Percentiles rank a stretch among this genome's conserved stretches.
These are phyloP conservation scores for Tupiocoris notatus DNA, from an alignment of 2,888 invertebrate genomes.

Conservation along the genomic window DNA sequence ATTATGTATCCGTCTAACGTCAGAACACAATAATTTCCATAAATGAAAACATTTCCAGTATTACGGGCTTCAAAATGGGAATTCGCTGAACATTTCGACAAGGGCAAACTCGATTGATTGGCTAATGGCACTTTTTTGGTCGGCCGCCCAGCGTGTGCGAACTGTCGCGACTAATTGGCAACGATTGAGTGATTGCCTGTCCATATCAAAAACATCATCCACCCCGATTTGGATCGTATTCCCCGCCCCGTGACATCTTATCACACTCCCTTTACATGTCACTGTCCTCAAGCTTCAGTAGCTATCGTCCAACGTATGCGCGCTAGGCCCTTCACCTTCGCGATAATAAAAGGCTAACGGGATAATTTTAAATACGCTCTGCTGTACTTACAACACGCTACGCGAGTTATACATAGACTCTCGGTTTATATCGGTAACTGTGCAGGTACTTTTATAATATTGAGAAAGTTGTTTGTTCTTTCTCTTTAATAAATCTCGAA, in stretches of 20 bases:
- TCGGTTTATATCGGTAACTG: no score
- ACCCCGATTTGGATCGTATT: constrained; percentile 3
- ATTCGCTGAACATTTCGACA: no score
- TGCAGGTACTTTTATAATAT: no score
- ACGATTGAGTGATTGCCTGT: constrained; percentile 40
- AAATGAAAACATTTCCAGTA: neutral
- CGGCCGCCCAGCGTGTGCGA: constrained; percentile 10
- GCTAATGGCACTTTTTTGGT: neutral
- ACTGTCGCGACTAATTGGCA: constrained; percentile 42
- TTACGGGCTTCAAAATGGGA: no score
- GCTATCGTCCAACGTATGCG: neutral
- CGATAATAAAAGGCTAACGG: neutral
- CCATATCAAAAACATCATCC: constrained; percentile 46
- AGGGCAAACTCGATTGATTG: neutral
- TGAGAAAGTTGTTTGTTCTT: no score
- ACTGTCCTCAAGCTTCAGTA: neutral
- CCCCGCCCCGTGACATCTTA: constrained; percentile 3
- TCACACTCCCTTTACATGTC: no score
- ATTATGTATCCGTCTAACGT: neutral
- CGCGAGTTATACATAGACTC: neutral
- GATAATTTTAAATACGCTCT: neutral
- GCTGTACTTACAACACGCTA: neutral
- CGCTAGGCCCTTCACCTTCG: neutral
- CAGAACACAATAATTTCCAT: neutral
- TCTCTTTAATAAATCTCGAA: no score